A percentile compares a stretch with the other conserved stretches of the same genome.
Evolutionary conservation across 2,888 invertebrate species (phyloP).

Genomic region (Troides helena): DNA sequence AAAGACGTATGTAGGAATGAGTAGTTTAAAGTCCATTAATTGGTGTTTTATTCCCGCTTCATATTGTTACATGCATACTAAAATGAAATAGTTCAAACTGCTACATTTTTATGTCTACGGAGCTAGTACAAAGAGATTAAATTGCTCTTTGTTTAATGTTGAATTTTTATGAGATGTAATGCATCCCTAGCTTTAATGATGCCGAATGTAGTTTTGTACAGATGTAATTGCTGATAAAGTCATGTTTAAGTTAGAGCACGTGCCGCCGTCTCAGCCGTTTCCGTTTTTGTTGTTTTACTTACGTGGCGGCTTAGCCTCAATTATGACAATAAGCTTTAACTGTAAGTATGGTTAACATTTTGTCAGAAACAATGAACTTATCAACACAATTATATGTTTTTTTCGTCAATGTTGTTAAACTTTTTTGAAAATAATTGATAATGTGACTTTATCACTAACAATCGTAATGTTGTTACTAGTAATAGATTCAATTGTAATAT

Average conservation of each 20-base stretch:
- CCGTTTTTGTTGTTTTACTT: constrained; percentile 23
- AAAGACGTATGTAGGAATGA: background rate
- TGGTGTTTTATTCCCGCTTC: background rate
- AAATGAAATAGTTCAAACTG: background rate
- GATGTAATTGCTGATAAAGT: constrained; percentile 31
- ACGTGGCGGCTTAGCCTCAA: background rate
- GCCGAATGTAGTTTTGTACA: constrained; percentile 13
- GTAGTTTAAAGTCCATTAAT: background rate
- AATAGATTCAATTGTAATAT: no score
- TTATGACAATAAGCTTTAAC: constrained; percentile 8
- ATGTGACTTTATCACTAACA: no score
- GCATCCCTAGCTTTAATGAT: constrained; percentile 6
- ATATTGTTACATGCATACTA: background rate
- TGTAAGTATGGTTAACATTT: background rate
- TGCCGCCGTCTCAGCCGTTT: constrained; percentile 29
- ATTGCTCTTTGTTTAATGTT: constrained; percentile 3
- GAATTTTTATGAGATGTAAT: constrained; percentile 6
- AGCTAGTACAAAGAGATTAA: constrained; percentile 2
- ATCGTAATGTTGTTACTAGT: no score
- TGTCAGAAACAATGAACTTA: background rate
- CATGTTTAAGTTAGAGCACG: constrained; percentile 32
- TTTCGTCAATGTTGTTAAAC: no score
- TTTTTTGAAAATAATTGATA: no score
- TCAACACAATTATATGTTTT: no score
- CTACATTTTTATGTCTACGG: background rate